A percentile compares a stretch with the other conserved stretches of the same genome.
Conservation (phyloP, 2,797 vertebrate genomes). For the Halcyon chelicuti region DNA sequence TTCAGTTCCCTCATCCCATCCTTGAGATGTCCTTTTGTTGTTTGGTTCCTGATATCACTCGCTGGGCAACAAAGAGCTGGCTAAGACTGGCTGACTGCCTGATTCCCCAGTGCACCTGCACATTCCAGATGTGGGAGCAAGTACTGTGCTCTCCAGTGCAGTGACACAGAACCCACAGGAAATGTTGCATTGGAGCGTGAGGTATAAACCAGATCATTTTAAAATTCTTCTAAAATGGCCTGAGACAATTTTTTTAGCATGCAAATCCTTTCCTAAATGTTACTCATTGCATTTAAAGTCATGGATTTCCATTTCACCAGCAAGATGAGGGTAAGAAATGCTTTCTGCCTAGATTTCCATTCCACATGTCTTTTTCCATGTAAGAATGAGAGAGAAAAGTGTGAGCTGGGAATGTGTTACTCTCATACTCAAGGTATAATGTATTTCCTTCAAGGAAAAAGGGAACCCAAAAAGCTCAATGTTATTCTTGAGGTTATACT, state of each 20-base stretch:
- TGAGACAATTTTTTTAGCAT: background rate
- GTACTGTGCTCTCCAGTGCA: too few species aligned
- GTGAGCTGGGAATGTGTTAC: background rate
- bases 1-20: too few species aligned
- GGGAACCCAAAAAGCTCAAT: background rate
- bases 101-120: too few species aligned
- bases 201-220: background rate
- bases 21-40: too few species aligned
- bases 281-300: background rate
- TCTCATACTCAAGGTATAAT: fast-evolving
- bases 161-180: background rate
- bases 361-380: fast-evolving
- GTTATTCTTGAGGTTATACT: fast-evolving
- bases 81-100: too few species aligned
- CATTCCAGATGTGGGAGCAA: too few species aligned
- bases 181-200: fast-evolving
- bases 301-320: background rate
- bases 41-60: too few species aligned
- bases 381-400: background rate
- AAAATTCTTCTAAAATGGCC: background rate
- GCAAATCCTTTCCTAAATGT: background rate
- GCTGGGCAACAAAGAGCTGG: too few species aligned
- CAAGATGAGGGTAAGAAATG: background rate
- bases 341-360: background rate
- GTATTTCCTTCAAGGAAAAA: background rate